phyloP scores from a whole-genome alignment of 1,140 invertebrate genomes.

The Sycobia sp. region DNA sequence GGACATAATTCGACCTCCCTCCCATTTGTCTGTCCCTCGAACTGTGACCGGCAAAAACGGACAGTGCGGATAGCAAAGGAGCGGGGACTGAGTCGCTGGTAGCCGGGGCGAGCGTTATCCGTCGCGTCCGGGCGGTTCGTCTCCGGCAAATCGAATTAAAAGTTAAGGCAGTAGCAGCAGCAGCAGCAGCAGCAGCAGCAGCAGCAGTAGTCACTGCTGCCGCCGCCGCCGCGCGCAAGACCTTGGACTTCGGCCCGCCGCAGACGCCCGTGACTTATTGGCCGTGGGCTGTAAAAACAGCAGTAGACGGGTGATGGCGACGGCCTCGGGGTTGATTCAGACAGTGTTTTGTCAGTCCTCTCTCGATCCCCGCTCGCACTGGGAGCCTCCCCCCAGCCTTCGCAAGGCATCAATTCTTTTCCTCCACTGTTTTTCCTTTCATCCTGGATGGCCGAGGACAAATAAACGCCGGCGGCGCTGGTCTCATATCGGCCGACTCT shows the following conservation, averaged over 20 bases:
- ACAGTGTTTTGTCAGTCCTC: constrained; percentile 43
- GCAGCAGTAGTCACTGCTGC: no score
- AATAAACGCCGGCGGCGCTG: background rate
- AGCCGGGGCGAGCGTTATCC: no score
- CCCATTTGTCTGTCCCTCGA: no score
- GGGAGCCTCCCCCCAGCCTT: no score
- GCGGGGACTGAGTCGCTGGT: constrained; percentile 1
- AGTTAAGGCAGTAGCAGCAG: constrained; percentile 19
- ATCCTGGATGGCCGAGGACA: no score
- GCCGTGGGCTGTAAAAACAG: constrained; percentile 44
- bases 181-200: no score
- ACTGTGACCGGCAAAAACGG: background rate
- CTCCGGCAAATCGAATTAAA: constrained; percentile 29
- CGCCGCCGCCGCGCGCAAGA: no score
- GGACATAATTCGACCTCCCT: no score
- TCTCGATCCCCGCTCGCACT: no score
- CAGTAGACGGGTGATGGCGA: background rate
- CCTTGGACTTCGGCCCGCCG: background rate
- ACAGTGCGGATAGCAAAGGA: background rate
- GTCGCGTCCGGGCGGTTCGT: no score
- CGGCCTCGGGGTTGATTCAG: constrained; percentile 43
- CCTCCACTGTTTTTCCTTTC: background rate
- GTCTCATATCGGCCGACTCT: background rate
- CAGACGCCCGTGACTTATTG: constrained; percentile 39
- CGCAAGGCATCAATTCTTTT: background rate